Conservation (phyloP, 2,797 vertebrate species). For the Parambassis ranga region DNA sequence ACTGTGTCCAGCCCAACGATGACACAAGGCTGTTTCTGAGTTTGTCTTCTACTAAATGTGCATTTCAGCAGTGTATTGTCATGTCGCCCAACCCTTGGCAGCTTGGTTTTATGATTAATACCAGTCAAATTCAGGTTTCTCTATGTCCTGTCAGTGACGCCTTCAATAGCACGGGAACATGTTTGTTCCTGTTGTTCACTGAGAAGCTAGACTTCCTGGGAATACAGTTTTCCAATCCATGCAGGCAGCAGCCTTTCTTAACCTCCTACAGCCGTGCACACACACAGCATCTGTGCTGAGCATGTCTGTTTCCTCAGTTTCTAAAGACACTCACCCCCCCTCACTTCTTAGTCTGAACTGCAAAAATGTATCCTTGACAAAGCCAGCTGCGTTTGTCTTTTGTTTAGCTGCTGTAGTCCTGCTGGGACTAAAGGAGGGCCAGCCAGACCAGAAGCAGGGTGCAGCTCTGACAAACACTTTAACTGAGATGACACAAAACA, state of each 20-base stretch:
- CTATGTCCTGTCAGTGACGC: background rate
- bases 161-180: background rate
- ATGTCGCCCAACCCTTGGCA: background rate
- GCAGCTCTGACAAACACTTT: background rate
- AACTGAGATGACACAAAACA: no score
- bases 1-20: no score
- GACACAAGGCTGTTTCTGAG: no score
- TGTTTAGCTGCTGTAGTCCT: conserved; percentile 13
- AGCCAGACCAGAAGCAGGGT: background rate
- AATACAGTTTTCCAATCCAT: background rate
- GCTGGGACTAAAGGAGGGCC: background rate
- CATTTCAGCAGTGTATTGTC: background rate
- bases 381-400: conserved; percentile 7
- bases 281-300: background rate
- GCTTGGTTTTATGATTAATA: background rate
- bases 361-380: conserved; percentile 1
- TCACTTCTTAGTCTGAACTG: no score
- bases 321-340: no score
- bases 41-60: no score
- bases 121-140: background rate
- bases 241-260: background rate
- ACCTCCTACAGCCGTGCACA: background rate
- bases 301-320: background rate
- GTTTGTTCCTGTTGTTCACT: conserved; percentile 4
- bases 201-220: background rate